These are phyloP conservation scores for Dicaeum eximium DNA, from an alignment of 2,113 vertebrate genomes.

Conservation along the genomic window DNA sequence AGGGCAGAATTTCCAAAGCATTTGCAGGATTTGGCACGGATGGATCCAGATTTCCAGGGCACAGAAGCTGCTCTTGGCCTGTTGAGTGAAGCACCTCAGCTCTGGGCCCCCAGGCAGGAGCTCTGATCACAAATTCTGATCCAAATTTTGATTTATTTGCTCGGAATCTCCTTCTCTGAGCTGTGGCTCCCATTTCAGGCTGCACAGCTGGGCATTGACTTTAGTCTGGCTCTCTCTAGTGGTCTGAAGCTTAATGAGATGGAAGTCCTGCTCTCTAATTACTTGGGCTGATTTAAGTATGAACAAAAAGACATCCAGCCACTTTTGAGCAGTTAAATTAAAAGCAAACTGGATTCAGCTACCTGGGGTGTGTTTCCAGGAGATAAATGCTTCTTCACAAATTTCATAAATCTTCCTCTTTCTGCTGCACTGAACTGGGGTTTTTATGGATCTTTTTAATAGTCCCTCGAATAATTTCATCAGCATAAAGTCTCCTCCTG, in stretches of 20 bases:
- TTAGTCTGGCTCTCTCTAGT: constrained; percentile 63
- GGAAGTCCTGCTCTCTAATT: neutral
- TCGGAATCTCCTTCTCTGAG: neutral
- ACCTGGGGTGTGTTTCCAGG: constrained; percentile 4
- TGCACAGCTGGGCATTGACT: neutral
- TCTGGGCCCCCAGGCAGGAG: neutral
- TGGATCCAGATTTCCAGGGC: neutral
- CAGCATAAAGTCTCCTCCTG: neutral
- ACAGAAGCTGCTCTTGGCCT: neutral
- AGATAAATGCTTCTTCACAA: constrained; percentile 20
- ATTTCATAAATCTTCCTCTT: neutral
- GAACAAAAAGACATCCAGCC: neutral
- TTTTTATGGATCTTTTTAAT: constrained; percentile 6
- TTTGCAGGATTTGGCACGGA: neutral
- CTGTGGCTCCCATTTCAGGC: neutral
- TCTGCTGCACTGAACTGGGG: neutral
- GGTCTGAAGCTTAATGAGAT: constrained; percentile 13
- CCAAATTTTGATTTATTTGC: neutral
- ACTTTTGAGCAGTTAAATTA: neutral
- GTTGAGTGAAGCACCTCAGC: neutral
- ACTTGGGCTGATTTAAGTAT: neutral
- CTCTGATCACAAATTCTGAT: neutral
- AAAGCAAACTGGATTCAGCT: neutral
- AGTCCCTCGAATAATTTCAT: constrained; percentile 13
- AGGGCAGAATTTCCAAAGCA: neutral